These are phyloP conservation scores for Python bivittatus DNA, from an alignment of 2,113 vertebrate species.

Conservation along the genomic window DNA sequence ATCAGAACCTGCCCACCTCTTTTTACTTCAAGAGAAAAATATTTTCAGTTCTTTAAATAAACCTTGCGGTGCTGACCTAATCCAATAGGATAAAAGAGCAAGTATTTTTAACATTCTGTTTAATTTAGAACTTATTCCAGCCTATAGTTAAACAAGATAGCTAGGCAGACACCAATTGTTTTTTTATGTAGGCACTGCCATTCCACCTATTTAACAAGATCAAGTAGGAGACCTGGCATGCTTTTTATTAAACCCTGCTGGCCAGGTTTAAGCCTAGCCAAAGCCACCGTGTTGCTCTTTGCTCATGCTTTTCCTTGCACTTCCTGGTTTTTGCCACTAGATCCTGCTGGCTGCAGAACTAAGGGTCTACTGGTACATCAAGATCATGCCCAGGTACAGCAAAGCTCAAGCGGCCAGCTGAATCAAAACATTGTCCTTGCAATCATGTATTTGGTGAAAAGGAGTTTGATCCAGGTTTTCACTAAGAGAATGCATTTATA, in stretches of 20 bases:
- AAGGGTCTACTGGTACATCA: not conserved
- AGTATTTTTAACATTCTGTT: not conserved
- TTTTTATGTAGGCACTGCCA: not conserved
- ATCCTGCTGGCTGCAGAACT: not conserved
- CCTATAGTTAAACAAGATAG: not conserved
- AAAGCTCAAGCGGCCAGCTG: not conserved
- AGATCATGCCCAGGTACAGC: not conserved
- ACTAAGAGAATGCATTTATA: not conserved
- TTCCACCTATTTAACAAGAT: not conserved
- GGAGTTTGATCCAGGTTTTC: not conserved
- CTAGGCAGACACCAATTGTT: not conserved
- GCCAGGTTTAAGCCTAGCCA: not conserved
- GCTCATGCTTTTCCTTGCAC: not conserved
- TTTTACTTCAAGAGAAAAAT: not conserved
- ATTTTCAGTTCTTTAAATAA: not conserved
- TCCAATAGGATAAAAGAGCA: not conserved
- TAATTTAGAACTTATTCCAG: not conserved
- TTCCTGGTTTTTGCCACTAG: not conserved
- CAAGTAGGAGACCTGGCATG: not conserved
- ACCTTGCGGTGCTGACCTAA: not conserved
- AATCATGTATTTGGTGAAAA: not conserved
- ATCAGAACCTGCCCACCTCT: not conserved
- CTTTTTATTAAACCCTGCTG: not conserved
- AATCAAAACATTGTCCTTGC: not conserved
- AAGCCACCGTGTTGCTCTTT: not conserved